Conservation (phyloP, 2,113 vertebrate genomes). For the Actenoides hombroni region DNA sequence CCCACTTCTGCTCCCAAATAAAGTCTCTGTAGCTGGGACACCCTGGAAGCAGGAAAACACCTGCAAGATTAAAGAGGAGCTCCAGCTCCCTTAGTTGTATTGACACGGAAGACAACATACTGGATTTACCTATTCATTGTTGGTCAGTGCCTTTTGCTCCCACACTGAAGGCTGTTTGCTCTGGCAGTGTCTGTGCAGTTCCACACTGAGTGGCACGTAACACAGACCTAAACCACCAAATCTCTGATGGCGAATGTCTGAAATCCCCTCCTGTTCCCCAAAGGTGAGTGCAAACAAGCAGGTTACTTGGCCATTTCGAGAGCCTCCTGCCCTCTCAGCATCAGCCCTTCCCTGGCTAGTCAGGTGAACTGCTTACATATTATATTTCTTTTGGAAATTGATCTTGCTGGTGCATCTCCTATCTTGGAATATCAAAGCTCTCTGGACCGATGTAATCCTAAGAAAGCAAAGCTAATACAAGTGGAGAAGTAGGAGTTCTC, state of each 20-base stretch:
- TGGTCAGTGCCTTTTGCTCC: not conserved
- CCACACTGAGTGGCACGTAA: not conserved
- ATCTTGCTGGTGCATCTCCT: slow-evolving; percentile 15
- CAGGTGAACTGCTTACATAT: not conserved
- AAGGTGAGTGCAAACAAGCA: not conserved
- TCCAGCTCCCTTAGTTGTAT: not conserved
- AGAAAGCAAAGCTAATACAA: slow-evolving; percentile 38
- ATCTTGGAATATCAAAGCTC: slow-evolving; percentile 8
- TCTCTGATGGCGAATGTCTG: not conserved
- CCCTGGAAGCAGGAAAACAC: not conserved
- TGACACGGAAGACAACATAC: not conserved
- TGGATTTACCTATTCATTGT: not conserved
- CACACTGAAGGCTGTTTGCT: not conserved
- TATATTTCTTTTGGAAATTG: not conserved
- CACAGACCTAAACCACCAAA: not conserved
- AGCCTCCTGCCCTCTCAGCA: not conserved
- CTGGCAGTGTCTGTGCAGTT: not conserved
- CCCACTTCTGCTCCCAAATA: not conserved
- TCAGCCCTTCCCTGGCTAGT: not conserved
- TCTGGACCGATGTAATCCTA: slow-evolving; percentile 11
- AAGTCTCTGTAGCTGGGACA: not conserved
- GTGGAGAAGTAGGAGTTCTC: slow-evolving; percentile 31
- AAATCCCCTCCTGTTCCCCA: not conserved
- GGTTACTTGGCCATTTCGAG: not conserved
- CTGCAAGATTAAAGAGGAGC: not conserved